Evolutionary conservation across 2,888 invertebrate genomes (phyloP), one percentile per base, ranked within the genome.

Genomic region (Ochropleura plecta): DNA sequence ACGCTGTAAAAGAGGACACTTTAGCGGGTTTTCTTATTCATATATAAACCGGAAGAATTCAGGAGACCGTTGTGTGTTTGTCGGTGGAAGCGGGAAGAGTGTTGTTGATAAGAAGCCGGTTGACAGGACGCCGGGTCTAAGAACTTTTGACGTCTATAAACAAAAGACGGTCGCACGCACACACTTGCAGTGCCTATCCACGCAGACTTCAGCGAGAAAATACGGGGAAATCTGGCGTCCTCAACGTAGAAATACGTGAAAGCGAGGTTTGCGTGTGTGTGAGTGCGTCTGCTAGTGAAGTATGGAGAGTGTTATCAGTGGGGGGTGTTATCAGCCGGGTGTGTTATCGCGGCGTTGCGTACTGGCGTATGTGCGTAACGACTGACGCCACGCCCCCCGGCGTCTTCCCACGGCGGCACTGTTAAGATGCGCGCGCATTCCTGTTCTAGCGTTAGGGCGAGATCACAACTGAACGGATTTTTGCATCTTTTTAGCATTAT

Each of bases 401-500:
- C 90, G 89, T 94, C 94, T 95, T 93, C 91, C 86, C 88, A 85
- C 88, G 86, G 85, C 85, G 88, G 87, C 87, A 84, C 86, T 89
- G 90, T 88, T 90, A 91, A 91, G 93, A 92, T 96, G 96, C 96
- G 96, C 96, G 96, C 96, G 96, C 96, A 96, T 89, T 92, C 87
- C 88, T 87, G 90, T 90, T 91, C 89, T 89, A 75, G 76, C 76
- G 79, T 95, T 92, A 95, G 90, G 96, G 91, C 86, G 85, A 89
- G 93, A 84, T 89, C 92, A 95, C 92, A 94, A 77, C 85, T 83
- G 85, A 85, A 85, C 83, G 84, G 86, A 79, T 80, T 81, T 81
- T 81, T 70, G 62, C 60, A 76, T 86, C 42, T 71, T 75, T 78
- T 64, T 73, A 78, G 71, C n/a, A 20, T 59, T 70, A 20, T 60